A percentile compares a stretch with the other conserved stretches of the same genome.
phyloP scores from a whole-genome alignment of 2,797 vertebrate species.

The Sebastes flavidus region DNA sequence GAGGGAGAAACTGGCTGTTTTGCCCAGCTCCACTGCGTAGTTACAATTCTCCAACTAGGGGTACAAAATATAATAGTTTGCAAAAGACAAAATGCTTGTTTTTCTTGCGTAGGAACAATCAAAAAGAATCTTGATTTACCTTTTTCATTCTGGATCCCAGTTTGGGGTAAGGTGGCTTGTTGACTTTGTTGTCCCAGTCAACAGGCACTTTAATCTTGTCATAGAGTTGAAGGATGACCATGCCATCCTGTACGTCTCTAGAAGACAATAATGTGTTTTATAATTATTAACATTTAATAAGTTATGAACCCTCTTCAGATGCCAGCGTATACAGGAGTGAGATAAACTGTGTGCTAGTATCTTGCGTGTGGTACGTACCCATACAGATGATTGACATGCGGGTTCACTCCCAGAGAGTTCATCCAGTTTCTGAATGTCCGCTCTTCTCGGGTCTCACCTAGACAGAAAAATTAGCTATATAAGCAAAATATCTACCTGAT shows the following conservation, averaged over 20 bases:
- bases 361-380: conserved; percentile 80
- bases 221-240: conserved; percentile 96
- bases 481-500: neutral
- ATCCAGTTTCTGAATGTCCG: conserved; percentile 99
- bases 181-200: conserved; percentile 97
- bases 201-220: conserved; percentile 95
- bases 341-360: neutral
- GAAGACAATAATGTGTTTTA: neutral
- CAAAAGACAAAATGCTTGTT: neutral
- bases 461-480: conserved; percentile 7
- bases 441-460: conserved; percentile 96
- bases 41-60: conserved; percentile 97
- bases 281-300: neutral
- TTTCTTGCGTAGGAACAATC: neutral
- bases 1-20: conserved; percentile 92
- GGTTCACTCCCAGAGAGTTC: conserved; percentile 97
- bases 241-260: conserved; percentile 95
- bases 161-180: conserved; percentile 95
- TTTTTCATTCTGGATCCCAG: conserved; percentile 98
- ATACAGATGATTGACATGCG: conserved; percentile 95
- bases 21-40: conserved; percentile 94
- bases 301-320: neutral
- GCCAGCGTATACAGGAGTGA: neutral
- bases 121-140: conserved; percentile 69
- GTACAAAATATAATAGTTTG: neutral